Evolutionary conservation across 2,797 vertebrate genomes (phyloP).

Genomic region (Rhinatrema bivittatum): DNA sequence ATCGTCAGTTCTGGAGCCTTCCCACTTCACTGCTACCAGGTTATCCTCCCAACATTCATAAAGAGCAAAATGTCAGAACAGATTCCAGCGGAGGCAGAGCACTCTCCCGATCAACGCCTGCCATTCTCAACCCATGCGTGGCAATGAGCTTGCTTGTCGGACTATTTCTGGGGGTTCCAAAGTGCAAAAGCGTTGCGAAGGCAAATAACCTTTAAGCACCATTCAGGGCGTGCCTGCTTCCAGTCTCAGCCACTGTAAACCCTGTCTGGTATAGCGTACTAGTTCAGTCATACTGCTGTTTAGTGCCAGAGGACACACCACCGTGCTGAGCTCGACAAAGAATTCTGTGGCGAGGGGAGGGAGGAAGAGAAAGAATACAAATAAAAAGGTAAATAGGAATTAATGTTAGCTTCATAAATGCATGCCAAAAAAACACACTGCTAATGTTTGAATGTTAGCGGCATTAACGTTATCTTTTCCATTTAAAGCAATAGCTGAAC

Average conservation of each 20-base stretch:
- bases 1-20: constrained; percentile 22
- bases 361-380: not conserved
- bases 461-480: too few species aligned
- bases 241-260: constrained; percentile 78
- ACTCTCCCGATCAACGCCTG: constrained; percentile 12
- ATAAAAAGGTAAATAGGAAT: constrained; percentile 16
- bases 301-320: constrained; percentile 60
- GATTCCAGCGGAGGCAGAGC: constrained; percentile 35
- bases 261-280: constrained; percentile 76
- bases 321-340: constrained; percentile 69
- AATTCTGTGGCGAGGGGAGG: constrained; percentile 59
- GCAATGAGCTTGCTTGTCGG: constrained; percentile 12
- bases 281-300: constrained; percentile 70
- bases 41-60: constrained; percentile 6
- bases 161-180: constrained; percentile 45
- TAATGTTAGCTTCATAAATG: too few species aligned
- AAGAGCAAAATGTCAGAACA: constrained; percentile 11
- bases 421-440: too few species aligned
- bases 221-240: constrained; percentile 57
- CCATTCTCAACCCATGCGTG: constrained; percentile 27
- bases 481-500: too few species aligned
- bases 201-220: constrained; percentile 29
- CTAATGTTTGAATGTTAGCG: too few species aligned
- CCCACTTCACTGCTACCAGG: constrained; percentile 23
- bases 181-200: constrained; percentile 54